Evolutionary conservation across 2,797 vertebrate genomes (phyloP).

Genomic region (Neopelma chrysocephalum): DNA sequence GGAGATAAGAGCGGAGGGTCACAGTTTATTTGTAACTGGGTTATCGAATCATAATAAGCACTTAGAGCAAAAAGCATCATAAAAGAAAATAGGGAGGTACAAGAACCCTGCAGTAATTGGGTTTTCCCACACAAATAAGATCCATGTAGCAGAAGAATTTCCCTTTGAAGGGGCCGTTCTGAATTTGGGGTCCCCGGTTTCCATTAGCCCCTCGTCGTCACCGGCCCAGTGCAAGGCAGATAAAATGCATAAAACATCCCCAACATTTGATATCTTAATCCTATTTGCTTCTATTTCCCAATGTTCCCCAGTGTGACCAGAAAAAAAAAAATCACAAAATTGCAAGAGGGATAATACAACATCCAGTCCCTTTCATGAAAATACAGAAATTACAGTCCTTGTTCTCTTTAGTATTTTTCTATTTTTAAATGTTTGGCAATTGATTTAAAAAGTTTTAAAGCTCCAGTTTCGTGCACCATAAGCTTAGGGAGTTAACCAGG

Average conservation of each 20-base stretch:
- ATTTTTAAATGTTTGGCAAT: background rate
- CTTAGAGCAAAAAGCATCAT: conserved; percentile 2
- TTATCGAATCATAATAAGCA: conserved; percentile 29
- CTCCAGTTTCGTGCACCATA: background rate
- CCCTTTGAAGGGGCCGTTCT: background rate
- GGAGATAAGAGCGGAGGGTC: conserved; percentile 43
- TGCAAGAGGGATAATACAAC: background rate
- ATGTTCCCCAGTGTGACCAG: background rate
- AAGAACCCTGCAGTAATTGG: conserved; percentile 12
- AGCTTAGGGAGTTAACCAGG: background rate
- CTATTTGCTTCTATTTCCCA: background rate
- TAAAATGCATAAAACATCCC: background rate
- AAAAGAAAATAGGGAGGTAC: background rate
- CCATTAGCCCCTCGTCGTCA: background rate
- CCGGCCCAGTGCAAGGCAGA: background rate
- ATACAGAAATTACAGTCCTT: background rate
- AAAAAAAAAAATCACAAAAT: background rate
- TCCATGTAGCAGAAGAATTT: background rate
- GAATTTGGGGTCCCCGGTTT: background rate
- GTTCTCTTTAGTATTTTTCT: background rate
- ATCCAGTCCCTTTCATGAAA: background rate
- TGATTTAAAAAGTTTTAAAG: background rate
- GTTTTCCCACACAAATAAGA: conserved; percentile 12
- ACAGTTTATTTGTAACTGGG: conserved; percentile 12
- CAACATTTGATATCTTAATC: background rate